These are phyloP conservation scores for Boulengeromyrus knoepffleri DNA, from an alignment of 2,113 vertebrate genomes.

Conservation along the genomic window DNA sequence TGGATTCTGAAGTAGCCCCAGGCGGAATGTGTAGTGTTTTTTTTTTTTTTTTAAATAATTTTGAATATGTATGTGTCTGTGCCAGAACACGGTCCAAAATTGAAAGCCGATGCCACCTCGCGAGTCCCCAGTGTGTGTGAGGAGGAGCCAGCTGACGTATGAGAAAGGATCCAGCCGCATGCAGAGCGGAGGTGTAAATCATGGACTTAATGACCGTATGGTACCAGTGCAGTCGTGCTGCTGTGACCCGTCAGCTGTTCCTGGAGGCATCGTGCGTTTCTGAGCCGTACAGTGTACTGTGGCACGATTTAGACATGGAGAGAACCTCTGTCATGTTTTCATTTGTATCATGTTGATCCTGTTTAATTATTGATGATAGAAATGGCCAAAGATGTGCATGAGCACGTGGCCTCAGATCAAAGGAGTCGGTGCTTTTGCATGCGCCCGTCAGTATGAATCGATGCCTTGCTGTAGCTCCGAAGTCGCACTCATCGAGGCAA, in stretches of 20 bases:
- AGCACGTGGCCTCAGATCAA: not conserved
- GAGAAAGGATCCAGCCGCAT: not conserved
- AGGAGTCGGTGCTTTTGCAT: not conserved
- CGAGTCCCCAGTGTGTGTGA: not conserved
- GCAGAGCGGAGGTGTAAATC: not conserved
- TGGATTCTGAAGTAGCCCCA: slow-evolving; percentile 3
- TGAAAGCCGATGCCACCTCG: not conserved
- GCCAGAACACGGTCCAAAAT: not conserved
- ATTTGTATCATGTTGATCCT: not conserved
- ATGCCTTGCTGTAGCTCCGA: too few species aligned
- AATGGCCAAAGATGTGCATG: not conserved
- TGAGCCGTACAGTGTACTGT: not conserved
- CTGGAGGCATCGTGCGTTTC: not conserved
- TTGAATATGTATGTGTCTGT: not conserved
- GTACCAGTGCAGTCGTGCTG: not conserved
- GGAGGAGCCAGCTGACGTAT: not conserved
- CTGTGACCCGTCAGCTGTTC: not conserved
- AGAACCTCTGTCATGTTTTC: not conserved
- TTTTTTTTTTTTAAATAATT: not conserved
- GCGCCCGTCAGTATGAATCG: not conserved
- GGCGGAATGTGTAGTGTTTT: not conserved
- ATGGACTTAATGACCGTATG: not conserved
- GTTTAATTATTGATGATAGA: not conserved
- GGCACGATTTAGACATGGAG: not conserved
- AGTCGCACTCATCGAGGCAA: not conserved